A percentile compares a stretch with the other conserved stretches of the same genome.
These are phyloP conservation scores for Drosophila prosaltans DNA, from an alignment of 1,140 invertebrate genomes.

Conservation along the genomic window DNA sequence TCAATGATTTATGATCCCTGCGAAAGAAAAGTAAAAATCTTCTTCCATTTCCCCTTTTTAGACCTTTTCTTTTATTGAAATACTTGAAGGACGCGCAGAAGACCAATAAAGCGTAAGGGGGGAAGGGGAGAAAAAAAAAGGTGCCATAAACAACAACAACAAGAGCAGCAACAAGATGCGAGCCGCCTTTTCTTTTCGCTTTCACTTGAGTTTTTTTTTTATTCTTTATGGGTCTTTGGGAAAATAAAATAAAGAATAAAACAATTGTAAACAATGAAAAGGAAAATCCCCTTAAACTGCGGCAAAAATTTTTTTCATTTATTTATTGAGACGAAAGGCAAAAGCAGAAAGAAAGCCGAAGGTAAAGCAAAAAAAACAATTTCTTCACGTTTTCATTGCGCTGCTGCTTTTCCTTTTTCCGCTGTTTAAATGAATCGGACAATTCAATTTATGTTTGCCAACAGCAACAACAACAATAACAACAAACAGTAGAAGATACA, in stretches of 20 bases:
- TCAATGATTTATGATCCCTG: constrained; percentile 70
- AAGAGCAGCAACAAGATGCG: constrained; percentile 56
- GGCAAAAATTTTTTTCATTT: constrained; percentile 80
- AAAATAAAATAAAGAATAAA: constrained; percentile 40
- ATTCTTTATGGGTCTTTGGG: constrained; percentile 40
- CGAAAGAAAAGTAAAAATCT: constrained; percentile 20
- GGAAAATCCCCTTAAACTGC: constrained; percentile 66
- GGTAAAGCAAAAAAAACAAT: constrained; percentile 44
- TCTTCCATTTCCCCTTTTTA: constrained; percentile 14
- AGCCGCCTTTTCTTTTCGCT: constrained; percentile 48
- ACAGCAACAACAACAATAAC: constrained; percentile 5
- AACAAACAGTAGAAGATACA: constrained; percentile 26
- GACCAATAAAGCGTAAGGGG: constrained; percentile 69
- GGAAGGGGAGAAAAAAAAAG: constrained; percentile 45
- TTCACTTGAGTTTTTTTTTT: neutral
- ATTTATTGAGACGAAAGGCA: constrained; percentile 72
- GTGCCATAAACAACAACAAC: constrained; percentile 74
- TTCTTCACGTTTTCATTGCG: constrained; percentile 54
- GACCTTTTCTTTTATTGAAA: constrained; percentile 61
- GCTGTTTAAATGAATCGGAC: constrained; percentile 76
- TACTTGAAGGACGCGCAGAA: constrained; percentile 72
- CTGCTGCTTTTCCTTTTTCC: constrained; percentile 41
- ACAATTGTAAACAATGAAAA: constrained; percentile 77
- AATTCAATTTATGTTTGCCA: constrained; percentile 73
- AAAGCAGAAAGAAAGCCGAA: constrained; percentile 25